Conservation (phyloP, 1,140 invertebrate species). For the Rhizoglyphus robini region DNA sequence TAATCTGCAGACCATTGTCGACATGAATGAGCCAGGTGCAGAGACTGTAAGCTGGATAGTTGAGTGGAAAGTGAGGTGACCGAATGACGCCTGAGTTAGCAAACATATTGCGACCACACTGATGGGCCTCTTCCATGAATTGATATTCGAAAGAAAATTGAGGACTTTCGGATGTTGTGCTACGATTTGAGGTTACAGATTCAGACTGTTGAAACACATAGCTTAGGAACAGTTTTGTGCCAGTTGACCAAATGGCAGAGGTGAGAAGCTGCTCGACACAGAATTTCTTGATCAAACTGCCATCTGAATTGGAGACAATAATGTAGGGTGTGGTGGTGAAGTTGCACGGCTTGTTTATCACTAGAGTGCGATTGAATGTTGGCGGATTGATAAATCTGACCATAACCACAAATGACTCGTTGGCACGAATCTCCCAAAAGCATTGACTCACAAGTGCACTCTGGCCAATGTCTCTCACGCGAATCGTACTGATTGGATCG, state of each 20-base stretch:
- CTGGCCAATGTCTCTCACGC: not conserved
- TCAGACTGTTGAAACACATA: constrained; percentile 41
- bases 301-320: constrained; percentile 44
- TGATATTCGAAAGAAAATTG: no score
- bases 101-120: constrained; percentile 59
- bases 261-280: constrained; percentile 55
- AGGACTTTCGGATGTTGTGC: no score
- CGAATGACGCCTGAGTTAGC: constrained; percentile 50
- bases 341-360: not conserved
- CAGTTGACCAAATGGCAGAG: constrained; percentile 48
- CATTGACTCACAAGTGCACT: not conserved
- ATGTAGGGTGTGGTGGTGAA: constrained; percentile 50
- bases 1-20: constrained; percentile 49
- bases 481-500: constrained; percentile 44
- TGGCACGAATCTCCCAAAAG: constrained; percentile 10
- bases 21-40: constrained; percentile 63
- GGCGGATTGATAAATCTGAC: not conserved
- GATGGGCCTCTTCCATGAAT: constrained; percentile 49
- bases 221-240: constrained; percentile 49
- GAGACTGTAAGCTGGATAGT: constrained; percentile 48
- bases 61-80: constrained; percentile 57
- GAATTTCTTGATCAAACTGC: constrained; percentile 44
- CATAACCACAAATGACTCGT: constrained; percentile 1
- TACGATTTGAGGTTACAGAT: no score
- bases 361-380: not conserved